Percentiles rank a stretch among this genome's conserved stretches.
phyloP scores from a whole-genome alignment of 2,888 invertebrate genomes.

The Synergus laeviventris region DNA sequence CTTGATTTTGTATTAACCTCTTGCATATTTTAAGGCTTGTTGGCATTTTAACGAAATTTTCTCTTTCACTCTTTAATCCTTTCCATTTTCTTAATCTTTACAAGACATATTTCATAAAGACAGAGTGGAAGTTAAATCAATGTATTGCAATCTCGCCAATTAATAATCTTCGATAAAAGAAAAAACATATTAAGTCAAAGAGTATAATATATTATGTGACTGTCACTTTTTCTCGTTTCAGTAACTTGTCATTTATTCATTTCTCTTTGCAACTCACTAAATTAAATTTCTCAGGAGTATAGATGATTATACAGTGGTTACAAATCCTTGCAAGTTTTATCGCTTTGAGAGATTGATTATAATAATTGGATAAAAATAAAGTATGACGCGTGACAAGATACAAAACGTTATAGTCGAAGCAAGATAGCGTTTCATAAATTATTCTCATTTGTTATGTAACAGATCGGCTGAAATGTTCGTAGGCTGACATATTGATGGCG shows the following conservation, averaged over 20 bases:
- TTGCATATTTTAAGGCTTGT: conserved; percentile 7
- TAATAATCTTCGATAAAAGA: conserved; percentile 22
- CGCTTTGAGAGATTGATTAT: conserved; percentile 54
- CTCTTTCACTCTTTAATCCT: background rate
- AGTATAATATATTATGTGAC: conserved; percentile 1
- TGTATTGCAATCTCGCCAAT: conserved; percentile 26
- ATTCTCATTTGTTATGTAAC: too few species aligned
- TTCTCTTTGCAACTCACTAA: conserved; percentile 9
- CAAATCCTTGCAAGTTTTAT: conserved; percentile 44
- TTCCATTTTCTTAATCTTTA: background rate
- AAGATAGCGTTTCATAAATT: conserved; percentile 9
- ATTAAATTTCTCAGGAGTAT: background rate
- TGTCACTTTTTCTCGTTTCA: conserved; percentile 28
- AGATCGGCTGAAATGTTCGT: too few species aligned
- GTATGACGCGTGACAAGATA: conserved; percentile 13
- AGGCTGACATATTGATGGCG: too few species aligned
- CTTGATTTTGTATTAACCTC: background rate
- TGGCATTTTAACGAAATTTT: conserved; percentile 3
- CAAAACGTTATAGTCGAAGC: background rate
- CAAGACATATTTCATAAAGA: background rate
- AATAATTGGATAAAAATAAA: conserved; percentile 54
- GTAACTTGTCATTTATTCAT: conserved; percentile 6
- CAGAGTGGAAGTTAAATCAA: background rate
- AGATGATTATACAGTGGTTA: conserved; percentile 1
- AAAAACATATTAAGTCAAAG: conserved; percentile 29